Conservation (phyloP, 1,140 invertebrate species). For the Halyomorpha halys region DNA sequence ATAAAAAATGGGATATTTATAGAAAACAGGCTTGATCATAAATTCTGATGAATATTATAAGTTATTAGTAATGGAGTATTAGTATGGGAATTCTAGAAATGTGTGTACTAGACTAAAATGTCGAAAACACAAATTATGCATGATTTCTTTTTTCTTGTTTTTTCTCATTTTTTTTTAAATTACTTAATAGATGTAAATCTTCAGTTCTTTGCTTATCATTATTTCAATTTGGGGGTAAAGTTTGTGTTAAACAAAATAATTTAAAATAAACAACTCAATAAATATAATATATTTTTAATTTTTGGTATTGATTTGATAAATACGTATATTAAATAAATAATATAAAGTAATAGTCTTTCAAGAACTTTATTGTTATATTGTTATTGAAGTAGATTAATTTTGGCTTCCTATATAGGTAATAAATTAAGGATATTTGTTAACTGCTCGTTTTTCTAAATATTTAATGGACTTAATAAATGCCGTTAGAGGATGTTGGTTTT, state of each 20-base stretch:
- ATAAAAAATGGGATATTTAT: conserved; percentile 13
- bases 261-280: conserved; percentile 3
- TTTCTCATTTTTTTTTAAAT: not conserved
- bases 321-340: conserved; percentile 18
- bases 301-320: conserved; percentile 18
- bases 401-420: conserved; percentile 19
- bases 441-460: conserved; percentile 19
- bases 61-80: conserved; percentile 14
- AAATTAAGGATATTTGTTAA: conserved; percentile 17
- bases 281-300: conserved; percentile 19
- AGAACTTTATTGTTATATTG: conserved; percentile 19
- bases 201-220: not conserved
- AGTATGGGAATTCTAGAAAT: conserved; percentile 12
- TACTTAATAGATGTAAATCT: too few relatives aligned
- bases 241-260: conserved; percentile 12
- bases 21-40: conserved; percentile 13
- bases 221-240: conserved; percentile 1
- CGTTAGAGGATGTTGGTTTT: conserved; percentile 18
- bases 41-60: conserved; percentile 18
- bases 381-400: conserved; percentile 19
- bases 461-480: conserved; percentile 18
- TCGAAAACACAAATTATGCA: conserved; percentile 16
- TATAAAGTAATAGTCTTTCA: conserved; percentile 18
- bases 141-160: not conserved
- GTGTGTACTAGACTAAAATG: conserved; percentile 12